Evolutionary conservation across 2,888 invertebrate species (phyloP).

Genomic region (Synanthedon myopaeformis): DNA sequence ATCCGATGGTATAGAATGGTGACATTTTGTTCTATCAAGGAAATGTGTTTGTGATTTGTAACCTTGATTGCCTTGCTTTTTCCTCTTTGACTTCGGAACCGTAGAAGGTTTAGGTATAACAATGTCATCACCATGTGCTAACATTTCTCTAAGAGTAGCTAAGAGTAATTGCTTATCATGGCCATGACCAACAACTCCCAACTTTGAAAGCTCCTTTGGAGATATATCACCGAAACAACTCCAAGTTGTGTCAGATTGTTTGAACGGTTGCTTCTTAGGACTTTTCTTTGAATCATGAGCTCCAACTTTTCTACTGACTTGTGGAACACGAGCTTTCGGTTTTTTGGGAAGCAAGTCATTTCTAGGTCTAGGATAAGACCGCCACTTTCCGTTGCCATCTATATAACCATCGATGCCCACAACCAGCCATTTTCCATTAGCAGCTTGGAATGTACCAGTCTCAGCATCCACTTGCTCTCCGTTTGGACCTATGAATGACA

Average conservation of each 20-base stretch:
- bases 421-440: conserved; percentile 36
- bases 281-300: conserved; percentile 17
- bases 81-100: conserved; percentile 19
- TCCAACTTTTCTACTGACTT: conserved; percentile 5
- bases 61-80: conserved; percentile 2
- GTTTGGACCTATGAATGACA: conserved; percentile 40
- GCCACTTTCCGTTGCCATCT: conserved; percentile 41
- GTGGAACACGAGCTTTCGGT: neutral
- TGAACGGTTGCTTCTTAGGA: conserved; percentile 8
- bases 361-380: conserved; percentile 28
- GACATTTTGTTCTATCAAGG: conserved; percentile 29
- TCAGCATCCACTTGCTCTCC: conserved; percentile 44
- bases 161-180: conserved; percentile 42
- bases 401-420: conserved; percentile 55
- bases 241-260: conserved; percentile 34
- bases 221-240: conserved; percentile 53
- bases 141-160: conserved; percentile 30
- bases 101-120: conserved; percentile 30
- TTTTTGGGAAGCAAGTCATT: conserved; percentile 9
- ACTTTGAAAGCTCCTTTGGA: conserved; percentile 36
- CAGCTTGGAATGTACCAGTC: conserved; percentile 42
- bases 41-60: conserved; percentile 9
- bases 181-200: conserved; percentile 57
- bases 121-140: conserved; percentile 37
- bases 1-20: conserved; percentile 35